Percentiles rank a stretch among this genome's conserved stretches.
These are phyloP conservation scores for Daboia siamensis DNA, from an alignment of 2,113 vertebrate species.

Conservation along the genomic window DNA sequence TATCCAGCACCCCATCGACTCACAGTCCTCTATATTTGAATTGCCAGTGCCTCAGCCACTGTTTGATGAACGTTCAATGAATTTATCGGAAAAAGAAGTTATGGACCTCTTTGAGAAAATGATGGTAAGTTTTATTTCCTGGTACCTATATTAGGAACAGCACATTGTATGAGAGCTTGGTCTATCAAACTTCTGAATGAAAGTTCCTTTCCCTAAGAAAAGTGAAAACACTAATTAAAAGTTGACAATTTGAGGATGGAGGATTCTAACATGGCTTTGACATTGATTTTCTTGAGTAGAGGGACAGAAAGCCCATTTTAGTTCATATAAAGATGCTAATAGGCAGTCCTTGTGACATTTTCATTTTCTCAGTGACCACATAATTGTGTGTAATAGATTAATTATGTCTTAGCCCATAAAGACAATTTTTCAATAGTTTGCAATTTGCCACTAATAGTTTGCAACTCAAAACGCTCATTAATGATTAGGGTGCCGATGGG, in stretches of 20 bases:
- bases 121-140: slow-evolving; percentile 83
- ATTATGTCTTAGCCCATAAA: not conserved
- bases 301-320: not conserved
- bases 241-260: not conserved
- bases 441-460: not conserved
- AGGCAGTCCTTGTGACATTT: not conserved
- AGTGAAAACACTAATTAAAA: not conserved
- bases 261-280: not conserved
- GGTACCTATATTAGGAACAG: not conserved
- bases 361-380: not conserved
- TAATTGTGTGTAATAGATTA: not conserved
- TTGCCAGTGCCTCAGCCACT: slow-evolving; percentile 85
- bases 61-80: slow-evolving; percentile 88
- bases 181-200: not conserved
- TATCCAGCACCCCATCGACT: slow-evolving; percentile 93
- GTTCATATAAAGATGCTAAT: not conserved
- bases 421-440: not conserved
- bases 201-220: not conserved
- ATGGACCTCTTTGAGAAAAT: slow-evolving; percentile 98
- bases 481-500: not conserved
- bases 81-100: slow-evolving; percentile 97
- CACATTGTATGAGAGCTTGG: not conserved
- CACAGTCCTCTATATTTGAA: slow-evolving; percentile 76
- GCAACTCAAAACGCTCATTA: not conserved
- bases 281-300: not conserved